Conservation (phyloP, 2,888 invertebrate genomes). For the Tuta absoluta region DNA sequence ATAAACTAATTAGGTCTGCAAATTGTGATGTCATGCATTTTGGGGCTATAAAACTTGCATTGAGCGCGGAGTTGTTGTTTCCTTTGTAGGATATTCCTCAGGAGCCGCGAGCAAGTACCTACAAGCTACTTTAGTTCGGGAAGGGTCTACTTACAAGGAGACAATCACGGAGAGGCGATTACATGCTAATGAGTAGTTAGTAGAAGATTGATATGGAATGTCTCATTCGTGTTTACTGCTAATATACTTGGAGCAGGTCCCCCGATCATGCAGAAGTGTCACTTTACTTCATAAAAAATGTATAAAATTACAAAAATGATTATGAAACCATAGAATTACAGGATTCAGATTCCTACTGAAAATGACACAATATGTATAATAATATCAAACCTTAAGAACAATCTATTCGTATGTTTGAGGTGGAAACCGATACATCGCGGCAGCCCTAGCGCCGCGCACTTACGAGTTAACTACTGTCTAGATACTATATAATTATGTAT, state of each 20-base stretch:
- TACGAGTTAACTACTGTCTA: conserved; percentile 73
- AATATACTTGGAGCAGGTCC: conserved; percentile 60
- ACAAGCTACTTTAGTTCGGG: neutral
- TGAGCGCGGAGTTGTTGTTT: neutral
- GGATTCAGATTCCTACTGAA: conserved; percentile 62
- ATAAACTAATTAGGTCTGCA: conserved; percentile 20
- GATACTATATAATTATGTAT: conserved; percentile 64
- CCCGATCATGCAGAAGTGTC: conserved; percentile 67
- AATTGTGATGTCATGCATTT: conserved; percentile 25
- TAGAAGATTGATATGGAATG: conserved; percentile 75
- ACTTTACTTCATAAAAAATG: conserved; percentile 75
- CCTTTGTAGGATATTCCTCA: neutral
- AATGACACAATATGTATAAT: conserved; percentile 70
- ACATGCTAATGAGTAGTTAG: conserved; percentile 37
- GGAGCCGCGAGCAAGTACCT: neutral
- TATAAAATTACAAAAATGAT: conserved; percentile 80
- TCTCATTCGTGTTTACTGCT: conserved; percentile 74
- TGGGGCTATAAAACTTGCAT: conserved; percentile 17
- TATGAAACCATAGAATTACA: conserved; percentile 66
- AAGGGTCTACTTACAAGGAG: conserved; percentile 18
- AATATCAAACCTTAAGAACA: conserved; percentile 71
- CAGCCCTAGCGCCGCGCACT: conserved; percentile 54
- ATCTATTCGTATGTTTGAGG: conserved; percentile 64
- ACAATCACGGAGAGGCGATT: conserved; percentile 26
- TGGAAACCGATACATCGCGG: conserved; percentile 62